Evolutionary conservation across 1,140 invertebrate genomes (phyloP), one percentile per base, ranked within the genome.

Genomic region (Neodiprion virginianus): DNA sequence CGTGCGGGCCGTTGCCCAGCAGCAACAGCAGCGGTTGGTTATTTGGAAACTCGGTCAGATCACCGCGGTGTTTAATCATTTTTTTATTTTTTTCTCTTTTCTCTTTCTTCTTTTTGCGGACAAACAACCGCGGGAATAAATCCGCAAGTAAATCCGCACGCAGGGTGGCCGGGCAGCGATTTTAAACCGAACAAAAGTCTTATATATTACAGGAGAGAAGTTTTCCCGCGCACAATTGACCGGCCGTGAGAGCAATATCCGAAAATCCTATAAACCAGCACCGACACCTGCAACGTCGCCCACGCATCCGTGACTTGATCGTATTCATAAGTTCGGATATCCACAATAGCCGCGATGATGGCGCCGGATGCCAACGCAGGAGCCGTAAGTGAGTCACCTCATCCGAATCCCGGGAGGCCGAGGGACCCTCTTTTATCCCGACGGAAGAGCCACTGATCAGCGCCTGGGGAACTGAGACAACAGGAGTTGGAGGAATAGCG

Each of bases 271-370:
- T 83, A 82, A 83, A 80, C 81, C 79, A 79, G 72, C 68, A 40
- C 28, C 28, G 5, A 40, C 28, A 40, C 28, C 28, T 40, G 28
- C 28, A 40, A 40, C 28, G 28, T 40, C 28, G 5, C 28, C 28
- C 28, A 40, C 28, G 28, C 28, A 40, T 40, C 5, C 28, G 28
- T 40, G 28, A 69, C 69, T 69, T 81, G 86, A 86, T 83, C 80
- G 82, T 84, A 86, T 85, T 84, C 82, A 82, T 83, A 81, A 77
- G 78, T 77, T 71, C 75, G 72, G 49, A 73, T 68, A 66, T 28
- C 73, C 72, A 69, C 78, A 79, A 75, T 72, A 72, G 65, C n/a
- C 28, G 1, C 23, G 53, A 61, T 50, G 47, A 48, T 61, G 21
- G 1, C 76, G 76, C 79, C 78, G 80, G 80, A 82, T 84, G 77